Base-by-base conservation (phyloP, 2,797 vertebrate genomes). In the Moxostoma hubbsi region DNA sequence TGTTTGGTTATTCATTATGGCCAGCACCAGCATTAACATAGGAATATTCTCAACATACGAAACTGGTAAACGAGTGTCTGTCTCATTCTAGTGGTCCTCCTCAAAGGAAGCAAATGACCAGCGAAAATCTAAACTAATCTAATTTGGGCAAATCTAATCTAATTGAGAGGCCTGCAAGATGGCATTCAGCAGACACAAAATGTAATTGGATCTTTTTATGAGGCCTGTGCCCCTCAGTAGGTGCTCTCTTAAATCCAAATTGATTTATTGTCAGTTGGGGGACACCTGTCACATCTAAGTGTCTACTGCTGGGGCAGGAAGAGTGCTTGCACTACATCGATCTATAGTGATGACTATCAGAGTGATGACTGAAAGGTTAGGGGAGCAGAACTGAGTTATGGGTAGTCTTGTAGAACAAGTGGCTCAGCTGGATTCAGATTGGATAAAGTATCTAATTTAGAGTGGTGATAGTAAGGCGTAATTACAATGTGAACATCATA, bases 211-310 rank as follows among this genome's bases (percentile, higher is more conserved):
- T 89, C 89, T 81, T 87, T 90, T 88, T 81, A 88, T 73, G 84
- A 89, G 85, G 84, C 86, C 87, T 86, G 79, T 16, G 9, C 83
- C 81, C 63, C 87, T 86, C 79, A 83, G 73, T 85, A 85, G 90
- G 90, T 90, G 90, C 91, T 89, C 85, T 85, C 87, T 87, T 84
- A 87, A 85, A 86, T 86, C 81, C 81, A 89, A 93, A 93, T 91
- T 82, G 85, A 93, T 92, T 90, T 87, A 82, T 78, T 83, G 84
- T 86, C 81, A 80, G 65, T 59, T 70, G 55, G 62, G 55, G 75
- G 89, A 90, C 91, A 93, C 89, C 92, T 93, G 93, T 88, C 90
- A 90, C 86, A 86, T 85, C 47, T 65, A 49, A 70, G 78, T 69
- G 46, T 86, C 77, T 71, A 62, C 55, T 53, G 64, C 64, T 15